Evolutionary conservation across 2,113 vertebrate species (phyloP).

Genomic region (Budorcas taxicolor): DNA sequence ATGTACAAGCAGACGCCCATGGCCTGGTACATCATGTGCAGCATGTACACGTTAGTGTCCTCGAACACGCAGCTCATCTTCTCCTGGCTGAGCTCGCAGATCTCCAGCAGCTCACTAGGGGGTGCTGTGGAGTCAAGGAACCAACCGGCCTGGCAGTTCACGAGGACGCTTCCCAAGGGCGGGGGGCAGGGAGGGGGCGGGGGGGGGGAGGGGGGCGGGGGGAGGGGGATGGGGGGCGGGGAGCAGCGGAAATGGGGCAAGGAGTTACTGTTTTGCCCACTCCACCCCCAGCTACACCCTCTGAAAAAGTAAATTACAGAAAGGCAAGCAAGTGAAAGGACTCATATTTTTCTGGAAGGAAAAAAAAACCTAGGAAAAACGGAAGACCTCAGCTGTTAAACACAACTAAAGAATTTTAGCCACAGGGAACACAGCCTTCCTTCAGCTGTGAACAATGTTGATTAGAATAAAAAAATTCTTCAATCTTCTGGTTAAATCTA

Average conservation of each 20-base stretch:
- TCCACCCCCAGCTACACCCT: no score
- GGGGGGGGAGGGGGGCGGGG: fast-evolving
- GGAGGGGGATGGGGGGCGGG: fast-evolving
- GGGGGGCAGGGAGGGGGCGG: fast-evolving
- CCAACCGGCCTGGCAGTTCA: fast-evolving
- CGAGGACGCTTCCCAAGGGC: not conserved
- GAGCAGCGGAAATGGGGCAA: not conserved
- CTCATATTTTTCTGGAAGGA: not conserved
- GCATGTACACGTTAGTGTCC: constrained; percentile 92
- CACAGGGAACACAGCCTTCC: not conserved
- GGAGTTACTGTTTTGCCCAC: fast-evolving
- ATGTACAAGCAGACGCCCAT: constrained; percentile 95
- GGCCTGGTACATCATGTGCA: constrained; percentile 99
- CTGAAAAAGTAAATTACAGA: not conserved
- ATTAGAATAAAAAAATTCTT: not conserved
- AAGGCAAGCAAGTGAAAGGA: not conserved
- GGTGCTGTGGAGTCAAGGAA: constrained; percentile 88
- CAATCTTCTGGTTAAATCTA: not conserved
- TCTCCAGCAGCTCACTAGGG: constrained; percentile 92
- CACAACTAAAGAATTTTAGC: not conserved
- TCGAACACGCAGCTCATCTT: constrained; percentile 92
- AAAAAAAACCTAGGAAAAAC: not conserved
- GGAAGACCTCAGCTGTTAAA: not conserved
- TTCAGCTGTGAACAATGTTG: not conserved
- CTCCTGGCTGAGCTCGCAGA: constrained; percentile 94